These are phyloP conservation scores for Pangasius larnaudii DNA, from an alignment of 2,797 vertebrate species.

Conservation along the genomic window DNA sequence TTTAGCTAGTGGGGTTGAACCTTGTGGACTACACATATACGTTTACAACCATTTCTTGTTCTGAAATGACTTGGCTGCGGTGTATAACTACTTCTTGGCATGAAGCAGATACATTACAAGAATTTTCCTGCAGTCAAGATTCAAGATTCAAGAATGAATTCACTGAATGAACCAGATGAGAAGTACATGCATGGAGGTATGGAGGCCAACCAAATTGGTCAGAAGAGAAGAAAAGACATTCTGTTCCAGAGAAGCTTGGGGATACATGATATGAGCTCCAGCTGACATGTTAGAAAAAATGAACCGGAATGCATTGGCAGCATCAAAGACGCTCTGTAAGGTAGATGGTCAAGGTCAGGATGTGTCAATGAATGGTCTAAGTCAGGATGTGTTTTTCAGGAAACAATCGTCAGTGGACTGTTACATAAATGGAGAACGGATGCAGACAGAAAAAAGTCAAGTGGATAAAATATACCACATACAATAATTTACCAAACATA, in stretches of 20 bases:
- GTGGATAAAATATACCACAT: not conserved
- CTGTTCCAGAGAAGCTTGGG: not conserved
- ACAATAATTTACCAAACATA: not conserved
- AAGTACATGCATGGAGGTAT: slow-evolving; percentile 22
- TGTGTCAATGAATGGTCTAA: not conserved
- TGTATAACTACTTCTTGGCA: not conserved
- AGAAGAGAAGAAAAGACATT: slow-evolving; percentile 32
- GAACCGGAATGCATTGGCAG: not conserved
- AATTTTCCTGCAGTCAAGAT: not conserved
- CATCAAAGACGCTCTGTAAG: not conserved
- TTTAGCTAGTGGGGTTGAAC: not conserved
- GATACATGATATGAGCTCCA: not conserved
- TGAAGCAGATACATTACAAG: slow-evolving; percentile 8
- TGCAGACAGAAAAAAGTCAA: not conserved
- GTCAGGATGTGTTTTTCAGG: not conserved
- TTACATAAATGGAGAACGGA: not conserved
- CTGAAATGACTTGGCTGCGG: not conserved
- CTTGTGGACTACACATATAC: slow-evolving; percentile 1
- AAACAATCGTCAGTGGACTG: not conserved
- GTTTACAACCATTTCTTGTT: not conserved
- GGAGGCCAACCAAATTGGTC: slow-evolving; percentile 7
- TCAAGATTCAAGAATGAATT: no score
- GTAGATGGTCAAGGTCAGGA: not conserved
- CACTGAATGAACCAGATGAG: slow-evolving; percentile 20
- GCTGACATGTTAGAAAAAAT: not conserved